These are phyloP conservation scores for Lepidurus couesii DNA, from an alignment of 1,140 invertebrate species.

Conservation along the genomic window DNA sequence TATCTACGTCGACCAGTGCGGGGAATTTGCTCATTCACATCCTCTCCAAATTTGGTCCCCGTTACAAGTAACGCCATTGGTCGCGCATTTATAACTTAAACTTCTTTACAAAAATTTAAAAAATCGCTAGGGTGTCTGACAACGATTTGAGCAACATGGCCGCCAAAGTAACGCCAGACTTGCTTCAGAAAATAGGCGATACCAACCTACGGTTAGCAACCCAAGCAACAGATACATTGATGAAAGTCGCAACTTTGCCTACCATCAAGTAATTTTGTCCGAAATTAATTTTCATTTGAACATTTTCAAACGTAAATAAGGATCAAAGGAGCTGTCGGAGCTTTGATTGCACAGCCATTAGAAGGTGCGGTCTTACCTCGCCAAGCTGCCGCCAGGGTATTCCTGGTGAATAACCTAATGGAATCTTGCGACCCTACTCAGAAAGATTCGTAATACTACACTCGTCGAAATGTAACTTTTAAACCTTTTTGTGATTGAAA, in stretches of 20 bases:
- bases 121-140: not conserved
- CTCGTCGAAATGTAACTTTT: not conserved
- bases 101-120: not conserved
- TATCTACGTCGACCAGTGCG: not conserved
- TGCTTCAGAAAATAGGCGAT: not conserved
- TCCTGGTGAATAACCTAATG: not conserved
- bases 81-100: not conserved
- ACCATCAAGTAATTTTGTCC: not conserved
- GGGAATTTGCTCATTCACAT: not conserved
- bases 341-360: not conserved
- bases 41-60: not conserved
- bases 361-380: not conserved
- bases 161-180: not conserved
- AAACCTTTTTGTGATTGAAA: not conserved
- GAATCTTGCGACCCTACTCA: not conserved
- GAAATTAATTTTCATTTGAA: not conserved
- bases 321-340: not conserved
- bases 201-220: not conserved
- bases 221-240: not conserved
- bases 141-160: conserved; percentile 10
- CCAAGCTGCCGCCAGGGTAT: not conserved
- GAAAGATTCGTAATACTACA: not conserved
- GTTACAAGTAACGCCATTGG: not conserved
- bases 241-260: not conserved
- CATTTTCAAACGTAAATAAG: not conserved